phyloP scores from a whole-genome alignment of 2,888 invertebrate genomes.

The Aleiodes testaceus region DNA sequence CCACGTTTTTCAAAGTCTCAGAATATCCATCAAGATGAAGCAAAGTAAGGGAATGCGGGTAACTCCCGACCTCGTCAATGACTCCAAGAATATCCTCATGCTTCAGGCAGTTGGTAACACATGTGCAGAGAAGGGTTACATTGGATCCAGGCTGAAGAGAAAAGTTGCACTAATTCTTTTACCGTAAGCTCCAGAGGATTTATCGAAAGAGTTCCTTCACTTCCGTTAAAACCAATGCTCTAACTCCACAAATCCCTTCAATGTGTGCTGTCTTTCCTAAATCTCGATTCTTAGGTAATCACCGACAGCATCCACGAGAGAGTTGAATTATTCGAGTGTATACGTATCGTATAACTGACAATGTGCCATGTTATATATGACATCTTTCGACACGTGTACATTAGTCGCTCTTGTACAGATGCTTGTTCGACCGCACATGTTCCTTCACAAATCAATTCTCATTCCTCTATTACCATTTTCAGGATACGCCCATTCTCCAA shows the following conservation, averaged over 20 bases:
- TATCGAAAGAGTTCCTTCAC: slow-evolving; percentile 13
- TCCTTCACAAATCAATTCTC: slow-evolving; percentile 56
- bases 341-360: background rate
- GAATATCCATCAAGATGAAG: slow-evolving; percentile 12
- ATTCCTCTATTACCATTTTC: slow-evolving; percentile 10
- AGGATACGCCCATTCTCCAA: slow-evolving; percentile 1
- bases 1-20: slow-evolving; percentile 20
- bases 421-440: slow-evolving; percentile 32
- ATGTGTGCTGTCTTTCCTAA: background rate
- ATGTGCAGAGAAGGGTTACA: slow-evolving; percentile 30
- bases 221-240: background rate
- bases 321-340: background rate
- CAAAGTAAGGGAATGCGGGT: background rate
- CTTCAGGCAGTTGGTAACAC: slow-evolving; percentile 28
- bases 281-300: background rate
- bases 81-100: slow-evolving; percentile 53
- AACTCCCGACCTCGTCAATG: slow-evolving; percentile 58
- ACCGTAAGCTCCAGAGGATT: slow-evolving; percentile 10
- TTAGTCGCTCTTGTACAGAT: background rate
- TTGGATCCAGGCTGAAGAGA: slow-evolving; percentile 3
- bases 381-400: background rate
- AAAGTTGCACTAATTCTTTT: slow-evolving; percentile 26
- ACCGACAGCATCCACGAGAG: background rate
- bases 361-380: background rate
- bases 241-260: background rate